Base-by-base conservation (phyloP, 2,797 vertebrate genomes). In the Oreonectes daqikongensis region DNA sequence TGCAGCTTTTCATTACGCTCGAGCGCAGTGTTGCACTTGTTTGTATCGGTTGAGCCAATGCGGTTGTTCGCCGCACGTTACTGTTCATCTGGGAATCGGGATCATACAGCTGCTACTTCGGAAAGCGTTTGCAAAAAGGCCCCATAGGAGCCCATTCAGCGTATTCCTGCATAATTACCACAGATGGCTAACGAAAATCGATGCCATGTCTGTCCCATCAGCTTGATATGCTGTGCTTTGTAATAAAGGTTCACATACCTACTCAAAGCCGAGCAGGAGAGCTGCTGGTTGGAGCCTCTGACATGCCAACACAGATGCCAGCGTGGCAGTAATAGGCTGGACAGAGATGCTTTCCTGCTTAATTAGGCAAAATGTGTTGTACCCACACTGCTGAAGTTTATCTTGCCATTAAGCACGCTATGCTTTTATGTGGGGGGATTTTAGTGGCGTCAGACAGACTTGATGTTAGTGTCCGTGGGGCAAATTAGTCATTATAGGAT, bases 161-260 rank as follows among this genome's bases (percentile, higher is more conserved):
- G 59, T 84, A 86, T 89, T 89, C 74, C 85, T 87, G 87, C 81
- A 88, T 91, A 90, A 92, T 92, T 89, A 90, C 86, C 85, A 85
- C 82, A 82, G 85, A 87, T 86, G 86, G 85, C 89, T 91, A 89
- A 89, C 69, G 82, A 79, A 85, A 91, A 91, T 91, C 89, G 88
- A 87, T 89, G 82, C 77, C 66, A 48, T 83, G 78, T 77, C 85
- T 84, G 78, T 88, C 84, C 83, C 20, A 42, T 82, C 77, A 81
- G 84, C 83, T 71, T 82, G 81, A 80, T 61, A 73, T 80, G 77
- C 75, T 84, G 74, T 82, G 66, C 73, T 11, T 65, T 69, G 77
- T 89, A 88, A 88, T 87, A 84, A 87, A 86, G 84, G 83, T 50
- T 73, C 79, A 82, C 80, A 82, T 84, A 84, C 82, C 85, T 88